phyloP scores from a whole-genome alignment of 2,797 vertebrate species.

The Phalloptychus januarius region DNA sequence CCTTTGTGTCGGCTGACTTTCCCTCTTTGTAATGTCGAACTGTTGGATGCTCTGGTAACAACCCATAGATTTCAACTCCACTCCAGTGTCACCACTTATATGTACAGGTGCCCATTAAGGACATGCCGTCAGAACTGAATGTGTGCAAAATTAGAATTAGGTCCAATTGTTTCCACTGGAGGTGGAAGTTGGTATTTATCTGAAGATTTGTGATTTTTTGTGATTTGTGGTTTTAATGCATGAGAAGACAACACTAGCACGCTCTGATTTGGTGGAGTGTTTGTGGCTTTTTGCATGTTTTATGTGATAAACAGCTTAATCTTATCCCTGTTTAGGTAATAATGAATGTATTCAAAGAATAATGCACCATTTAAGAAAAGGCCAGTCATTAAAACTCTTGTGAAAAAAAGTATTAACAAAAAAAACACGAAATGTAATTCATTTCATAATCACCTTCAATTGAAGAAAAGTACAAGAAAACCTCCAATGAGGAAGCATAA shows the following conservation, averaged over 20 bases:
- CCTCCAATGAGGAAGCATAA: too few species aligned
- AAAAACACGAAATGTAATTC: too few species aligned
- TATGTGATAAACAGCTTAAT: background rate
- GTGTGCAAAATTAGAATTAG: background rate
- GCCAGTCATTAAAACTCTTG: background rate
- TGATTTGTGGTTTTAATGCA: background rate
- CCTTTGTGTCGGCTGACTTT: background rate
- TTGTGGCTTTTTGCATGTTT: background rate
- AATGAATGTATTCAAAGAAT: background rate
- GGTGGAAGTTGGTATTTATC: background rate
- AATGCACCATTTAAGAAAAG: background rate
- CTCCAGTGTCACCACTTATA: background rate
- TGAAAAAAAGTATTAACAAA: background rate
- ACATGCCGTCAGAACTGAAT: background rate
- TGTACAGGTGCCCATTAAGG: background rate
- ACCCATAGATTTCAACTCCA: background rate
- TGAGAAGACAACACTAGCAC: background rate
- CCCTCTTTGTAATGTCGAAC: background rate
- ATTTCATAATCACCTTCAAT: too few species aligned
- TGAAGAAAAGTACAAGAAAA: too few species aligned
- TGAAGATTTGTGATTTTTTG: background rate
- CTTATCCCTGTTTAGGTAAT: background rate
- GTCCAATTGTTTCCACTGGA: background rate
- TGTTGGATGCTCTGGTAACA: background rate
- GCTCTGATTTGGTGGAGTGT: background rate